phyloP scores from a whole-genome alignment of 2,797 vertebrate species.

The Huso huso region DNA sequence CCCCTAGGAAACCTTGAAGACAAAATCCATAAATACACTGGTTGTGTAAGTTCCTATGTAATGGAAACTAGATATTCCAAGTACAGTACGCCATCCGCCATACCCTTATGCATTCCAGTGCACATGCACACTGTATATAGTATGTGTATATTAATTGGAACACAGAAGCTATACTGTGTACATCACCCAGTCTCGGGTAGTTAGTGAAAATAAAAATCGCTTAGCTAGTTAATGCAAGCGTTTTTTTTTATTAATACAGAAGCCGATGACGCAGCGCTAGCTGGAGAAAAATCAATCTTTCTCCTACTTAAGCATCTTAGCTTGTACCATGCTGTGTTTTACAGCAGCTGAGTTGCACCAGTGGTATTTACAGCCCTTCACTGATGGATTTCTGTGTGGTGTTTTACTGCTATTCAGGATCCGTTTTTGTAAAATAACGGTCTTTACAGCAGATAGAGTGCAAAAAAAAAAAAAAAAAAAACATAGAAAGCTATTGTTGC shows the following conservation, averaged over 20 bases:
- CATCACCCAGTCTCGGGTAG: background rate
- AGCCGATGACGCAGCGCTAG: background rate
- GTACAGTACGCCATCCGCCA: too few relatives aligned
- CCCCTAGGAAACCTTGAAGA: too few relatives aligned
- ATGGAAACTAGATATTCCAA: too few relatives aligned
- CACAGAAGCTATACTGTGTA: too few relatives aligned
- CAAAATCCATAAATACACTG: too few relatives aligned
- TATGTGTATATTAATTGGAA: too few relatives aligned
- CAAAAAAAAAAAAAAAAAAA: conserved; percentile 27
- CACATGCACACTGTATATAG: too few relatives aligned
- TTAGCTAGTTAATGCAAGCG: conserved; percentile 18
- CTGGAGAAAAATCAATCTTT: conserved; percentile 17
- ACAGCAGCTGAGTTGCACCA: background rate
- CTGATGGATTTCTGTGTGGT: conserved; percentile 9
- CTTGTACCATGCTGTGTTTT: background rate
- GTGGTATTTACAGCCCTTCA: background rate
- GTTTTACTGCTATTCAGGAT: conserved; percentile 10
- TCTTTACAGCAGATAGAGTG: conserved; percentile 12
- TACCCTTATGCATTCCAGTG: too few relatives aligned
- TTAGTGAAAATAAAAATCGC: background rate
- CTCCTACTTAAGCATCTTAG: conserved; percentile 4
- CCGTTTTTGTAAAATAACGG: conserved; percentile 11
- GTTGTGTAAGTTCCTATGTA: too few relatives aligned
- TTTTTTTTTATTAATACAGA: background rate
- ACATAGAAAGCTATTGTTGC: too few relatives aligned